phyloP scores from a whole-genome alignment of 2,797 vertebrate genomes.

The Smutsia gigantea region DNA sequence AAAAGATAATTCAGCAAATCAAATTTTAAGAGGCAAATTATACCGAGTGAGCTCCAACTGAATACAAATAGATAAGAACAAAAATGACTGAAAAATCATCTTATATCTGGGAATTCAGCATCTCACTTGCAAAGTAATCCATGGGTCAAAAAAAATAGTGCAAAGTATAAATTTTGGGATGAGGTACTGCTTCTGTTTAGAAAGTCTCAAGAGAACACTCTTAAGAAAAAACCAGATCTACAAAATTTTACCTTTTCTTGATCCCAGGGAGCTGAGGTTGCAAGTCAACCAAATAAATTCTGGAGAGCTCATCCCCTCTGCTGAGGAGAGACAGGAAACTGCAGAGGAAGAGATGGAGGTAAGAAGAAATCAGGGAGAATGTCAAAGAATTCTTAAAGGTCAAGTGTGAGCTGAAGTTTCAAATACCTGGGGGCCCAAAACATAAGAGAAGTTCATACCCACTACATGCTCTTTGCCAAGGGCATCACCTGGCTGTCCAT shows the following conservation, averaged over 20 bases:
- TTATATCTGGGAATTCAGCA: neutral
- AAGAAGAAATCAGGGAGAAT: neutral
- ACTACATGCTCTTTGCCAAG: neutral
- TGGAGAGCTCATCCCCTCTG: neutral
- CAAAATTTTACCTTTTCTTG: neutral
- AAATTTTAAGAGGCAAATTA: neutral
- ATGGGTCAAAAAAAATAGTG: neutral
- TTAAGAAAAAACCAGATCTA: neutral
- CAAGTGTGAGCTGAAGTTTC: neutral
- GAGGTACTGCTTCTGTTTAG: neutral
- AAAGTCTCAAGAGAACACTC: neutral
- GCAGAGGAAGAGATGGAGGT: neutral
- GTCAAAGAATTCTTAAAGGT: neutral
- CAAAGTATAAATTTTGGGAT: neutral
- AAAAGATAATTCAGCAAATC: neutral
- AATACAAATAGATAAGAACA: neutral
- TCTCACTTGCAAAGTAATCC: neutral
- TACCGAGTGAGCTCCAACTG: neutral
- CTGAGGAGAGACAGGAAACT: neutral
- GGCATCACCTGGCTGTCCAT: fast-evolving
- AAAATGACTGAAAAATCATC: neutral
- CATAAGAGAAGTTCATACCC: neutral
- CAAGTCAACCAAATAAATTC: neutral
- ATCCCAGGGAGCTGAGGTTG: neutral
- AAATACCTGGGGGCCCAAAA: neutral